Conservation (phyloP, 1,140 invertebrate genomes). For the Listronotus bonariensis region DNA sequence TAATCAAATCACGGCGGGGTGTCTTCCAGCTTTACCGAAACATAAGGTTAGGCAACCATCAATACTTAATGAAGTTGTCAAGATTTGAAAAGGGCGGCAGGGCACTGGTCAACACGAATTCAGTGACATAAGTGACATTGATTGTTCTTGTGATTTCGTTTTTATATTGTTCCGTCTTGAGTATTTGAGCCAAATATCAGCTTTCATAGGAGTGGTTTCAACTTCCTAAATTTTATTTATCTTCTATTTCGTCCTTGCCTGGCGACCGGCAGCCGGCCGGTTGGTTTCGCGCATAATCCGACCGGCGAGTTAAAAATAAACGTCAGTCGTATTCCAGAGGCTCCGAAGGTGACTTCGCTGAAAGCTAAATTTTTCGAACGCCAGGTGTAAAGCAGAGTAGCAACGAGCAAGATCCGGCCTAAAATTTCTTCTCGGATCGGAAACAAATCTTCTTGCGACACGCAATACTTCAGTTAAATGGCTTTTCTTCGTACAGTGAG, state of each 20-base stretch:
- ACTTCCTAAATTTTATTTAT: no score
- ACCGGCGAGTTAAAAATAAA: constrained; percentile 33
- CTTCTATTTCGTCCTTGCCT: not conserved
- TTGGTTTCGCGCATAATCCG: constrained; percentile 14
- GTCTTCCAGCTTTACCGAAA: no score
- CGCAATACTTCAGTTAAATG: constrained; percentile 47
- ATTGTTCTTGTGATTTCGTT: no score
- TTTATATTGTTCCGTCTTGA: no score
- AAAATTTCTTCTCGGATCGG: constrained; percentile 31
- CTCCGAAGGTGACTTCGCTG: constrained; percentile 8
- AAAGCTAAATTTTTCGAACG: constrained; percentile 18
- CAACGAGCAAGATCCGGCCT: constrained; percentile 14
- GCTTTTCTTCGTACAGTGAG: constrained; percentile 57
- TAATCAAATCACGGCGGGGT: no score
- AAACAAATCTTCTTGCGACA: constrained; percentile 20
- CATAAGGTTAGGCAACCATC: no score
- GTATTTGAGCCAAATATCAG: no score
- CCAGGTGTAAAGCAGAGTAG: constrained; percentile 35
- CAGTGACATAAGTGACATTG: no score
- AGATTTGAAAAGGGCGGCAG: no score
- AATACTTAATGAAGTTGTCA: no score
- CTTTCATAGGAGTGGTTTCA: no score
- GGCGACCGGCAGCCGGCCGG: constrained; percentile 9
- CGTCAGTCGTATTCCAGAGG: constrained; percentile 23
- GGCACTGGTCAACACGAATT: no score